phyloP scores from a whole-genome alignment of 2,113 vertebrate species.

The Ramphastos sulfuratus region DNA sequence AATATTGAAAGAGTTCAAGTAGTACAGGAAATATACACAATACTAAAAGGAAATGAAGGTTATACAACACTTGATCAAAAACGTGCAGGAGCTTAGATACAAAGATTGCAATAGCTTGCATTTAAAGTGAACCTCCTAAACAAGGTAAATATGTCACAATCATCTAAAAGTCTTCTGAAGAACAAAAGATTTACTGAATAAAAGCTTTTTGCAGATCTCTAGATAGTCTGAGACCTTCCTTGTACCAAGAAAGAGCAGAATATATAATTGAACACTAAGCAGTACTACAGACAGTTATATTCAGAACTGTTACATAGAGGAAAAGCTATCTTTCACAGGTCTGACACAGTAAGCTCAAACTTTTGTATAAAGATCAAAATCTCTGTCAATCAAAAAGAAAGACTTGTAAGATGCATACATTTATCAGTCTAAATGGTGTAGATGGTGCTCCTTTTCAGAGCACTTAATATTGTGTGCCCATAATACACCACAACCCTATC shows the following conservation, averaged over 20 bases:
- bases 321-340: neutral
- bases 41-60: neutral
- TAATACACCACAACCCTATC: neutral
- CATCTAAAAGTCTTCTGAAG: neutral
- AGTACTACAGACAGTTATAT: neutral
- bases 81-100: neutral
- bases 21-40: neutral
- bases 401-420: neutral
- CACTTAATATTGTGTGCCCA: neutral
- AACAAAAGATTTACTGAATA: neutral
- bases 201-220: neutral
- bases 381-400: neutral
- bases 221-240: neutral
- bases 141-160: neutral
- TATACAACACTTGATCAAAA: neutral
- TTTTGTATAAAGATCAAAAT: conserved; percentile 6
- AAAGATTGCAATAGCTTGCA: neutral
- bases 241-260: neutral
- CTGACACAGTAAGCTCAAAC: neutral
- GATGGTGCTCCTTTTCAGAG: neutral
- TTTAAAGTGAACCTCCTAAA: neutral
- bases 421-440: neutral
- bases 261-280: conserved; percentile 20
- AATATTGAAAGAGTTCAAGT: neutral
- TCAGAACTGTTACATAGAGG: neutral